Percentiles rank a stretch among this genome's conserved stretches.
Conservation (phyloP, 2,797 vertebrate species). For the Acanthurus leucopareius region DNA sequence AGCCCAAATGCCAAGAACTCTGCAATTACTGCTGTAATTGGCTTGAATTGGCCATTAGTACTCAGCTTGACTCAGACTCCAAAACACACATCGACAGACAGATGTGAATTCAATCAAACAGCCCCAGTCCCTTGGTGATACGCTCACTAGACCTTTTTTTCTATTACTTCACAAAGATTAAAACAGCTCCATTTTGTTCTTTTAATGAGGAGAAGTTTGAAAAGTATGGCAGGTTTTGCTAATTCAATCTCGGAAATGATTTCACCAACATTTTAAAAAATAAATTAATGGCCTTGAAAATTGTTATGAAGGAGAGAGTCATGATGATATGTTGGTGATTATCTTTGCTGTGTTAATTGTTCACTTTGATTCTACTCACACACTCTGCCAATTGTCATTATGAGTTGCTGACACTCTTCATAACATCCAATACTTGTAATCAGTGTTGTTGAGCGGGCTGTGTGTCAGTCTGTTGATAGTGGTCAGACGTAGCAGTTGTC, state of each 20-base stretch:
- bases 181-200: too few relatives aligned
- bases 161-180: neutral
- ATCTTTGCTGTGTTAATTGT: neutral
- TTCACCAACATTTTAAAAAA: too few relatives aligned
- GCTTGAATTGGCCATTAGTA: slow-evolving; percentile 65
- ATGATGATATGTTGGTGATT: neutral
- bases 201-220: too few relatives aligned
- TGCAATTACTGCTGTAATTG: slow-evolving; percentile 64
- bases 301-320: too few relatives aligned
- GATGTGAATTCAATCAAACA: slow-evolving; percentile 54
- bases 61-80: slow-evolving; percentile 53
- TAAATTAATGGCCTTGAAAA: too few relatives aligned
- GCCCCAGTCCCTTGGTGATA: slow-evolving; percentile 20
- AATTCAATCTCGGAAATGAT: too few relatives aligned
- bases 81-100: slow-evolving; percentile 53
- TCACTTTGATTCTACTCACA: slow-evolving; percentile 10
- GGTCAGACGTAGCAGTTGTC: slow-evolving; percentile 33
- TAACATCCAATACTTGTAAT: slow-evolving; percentile 36
- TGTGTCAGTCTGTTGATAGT: slow-evolving; percentile 1
- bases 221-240: too few relatives aligned
- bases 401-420: slow-evolving; percentile 37
- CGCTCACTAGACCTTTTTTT: slow-evolving; percentile 7
- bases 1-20: slow-evolving; percentile 60
- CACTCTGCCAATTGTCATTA: slow-evolving; percentile 44
- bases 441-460: neutral